phyloP scores from a whole-genome alignment of 2,888 invertebrate species.

The Dexiosoma caninum region DNA sequence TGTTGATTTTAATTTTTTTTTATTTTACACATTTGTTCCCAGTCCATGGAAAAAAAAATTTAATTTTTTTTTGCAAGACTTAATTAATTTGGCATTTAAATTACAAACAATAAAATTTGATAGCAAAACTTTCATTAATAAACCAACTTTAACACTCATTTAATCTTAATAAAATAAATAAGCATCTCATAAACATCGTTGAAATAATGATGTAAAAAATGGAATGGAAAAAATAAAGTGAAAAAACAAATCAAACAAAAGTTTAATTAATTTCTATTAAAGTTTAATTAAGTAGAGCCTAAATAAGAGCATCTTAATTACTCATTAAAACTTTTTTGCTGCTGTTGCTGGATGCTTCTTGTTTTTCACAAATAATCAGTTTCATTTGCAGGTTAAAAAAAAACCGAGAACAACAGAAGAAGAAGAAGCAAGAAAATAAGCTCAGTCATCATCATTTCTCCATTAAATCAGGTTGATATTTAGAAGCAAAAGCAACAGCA shows the following conservation, averaged over 20 bases:
- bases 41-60: too few species aligned
- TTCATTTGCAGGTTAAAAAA: slow-evolving; percentile 19
- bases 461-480: neutral
- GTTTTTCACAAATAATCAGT: slow-evolving; percentile 34
- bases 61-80: too few species aligned
- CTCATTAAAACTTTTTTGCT: slow-evolving; percentile 59
- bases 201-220: neutral
- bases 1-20: too few species aligned
- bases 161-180: slow-evolving; percentile 2
- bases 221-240: neutral
- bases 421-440: neutral
- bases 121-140: neutral
- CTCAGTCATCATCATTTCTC: slow-evolving; percentile 32
- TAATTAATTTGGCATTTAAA: too few species aligned
- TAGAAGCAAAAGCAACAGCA: neutral
- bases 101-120: too few species aligned
- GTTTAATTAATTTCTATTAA: slow-evolving; percentile 62
- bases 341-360: neutral
- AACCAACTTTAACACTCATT: neutral
- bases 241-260: too few species aligned
- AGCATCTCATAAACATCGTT: neutral
- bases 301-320: slow-evolving; percentile 51
- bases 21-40: too few species aligned
- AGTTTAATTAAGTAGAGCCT: slow-evolving; percentile 52
- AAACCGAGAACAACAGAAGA: neutral